Conservation (phyloP, 2,113 vertebrate species). For the Heterotis niloticus region DNA sequence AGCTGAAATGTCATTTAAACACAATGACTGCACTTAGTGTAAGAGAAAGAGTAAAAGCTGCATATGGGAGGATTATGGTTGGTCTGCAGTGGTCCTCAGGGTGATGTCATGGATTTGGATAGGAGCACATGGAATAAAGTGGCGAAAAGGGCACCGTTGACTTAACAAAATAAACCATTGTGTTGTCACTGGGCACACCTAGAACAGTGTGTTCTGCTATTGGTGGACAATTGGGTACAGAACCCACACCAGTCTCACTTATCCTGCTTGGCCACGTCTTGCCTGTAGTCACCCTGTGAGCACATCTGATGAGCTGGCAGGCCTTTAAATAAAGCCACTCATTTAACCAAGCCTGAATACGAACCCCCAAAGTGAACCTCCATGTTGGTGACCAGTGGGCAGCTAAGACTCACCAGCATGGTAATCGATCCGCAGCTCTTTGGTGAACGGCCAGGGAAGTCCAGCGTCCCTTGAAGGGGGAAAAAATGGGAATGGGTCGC, state of each 20-base stretch:
- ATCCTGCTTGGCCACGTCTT: conserved; percentile 2
- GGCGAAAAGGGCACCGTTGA: conserved; percentile 9
- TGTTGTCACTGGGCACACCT: conserved; percentile 3
- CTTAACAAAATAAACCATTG: conserved; percentile 17
- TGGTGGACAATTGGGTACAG: background rate
- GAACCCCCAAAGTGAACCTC: conserved; percentile 10
- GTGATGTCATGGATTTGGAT: conserved; percentile 18
- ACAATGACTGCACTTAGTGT: background rate
- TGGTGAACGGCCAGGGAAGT: background rate
- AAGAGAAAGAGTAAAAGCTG: background rate
- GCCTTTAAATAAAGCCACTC: conserved; percentile 27
- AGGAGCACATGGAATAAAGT: conserved; percentile 7
- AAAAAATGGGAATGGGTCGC: background rate
- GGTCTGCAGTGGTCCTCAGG: background rate
- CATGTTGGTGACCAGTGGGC: background rate
- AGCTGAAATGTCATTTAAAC: too few relatives aligned
- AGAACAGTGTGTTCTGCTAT: conserved; percentile 17
- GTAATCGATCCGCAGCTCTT: background rate
- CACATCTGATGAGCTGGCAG: conserved; percentile 27
- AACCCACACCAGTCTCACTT: background rate
- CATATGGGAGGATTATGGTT: background rate
- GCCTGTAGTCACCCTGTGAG: conserved; percentile 5
- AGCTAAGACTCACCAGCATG: background rate
- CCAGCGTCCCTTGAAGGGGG: background rate
- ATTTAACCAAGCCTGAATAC: conserved; percentile 33